Base-by-base conservation (phyloP, 2,888 invertebrate genomes). In the Oxyteleia sp. region DNA sequence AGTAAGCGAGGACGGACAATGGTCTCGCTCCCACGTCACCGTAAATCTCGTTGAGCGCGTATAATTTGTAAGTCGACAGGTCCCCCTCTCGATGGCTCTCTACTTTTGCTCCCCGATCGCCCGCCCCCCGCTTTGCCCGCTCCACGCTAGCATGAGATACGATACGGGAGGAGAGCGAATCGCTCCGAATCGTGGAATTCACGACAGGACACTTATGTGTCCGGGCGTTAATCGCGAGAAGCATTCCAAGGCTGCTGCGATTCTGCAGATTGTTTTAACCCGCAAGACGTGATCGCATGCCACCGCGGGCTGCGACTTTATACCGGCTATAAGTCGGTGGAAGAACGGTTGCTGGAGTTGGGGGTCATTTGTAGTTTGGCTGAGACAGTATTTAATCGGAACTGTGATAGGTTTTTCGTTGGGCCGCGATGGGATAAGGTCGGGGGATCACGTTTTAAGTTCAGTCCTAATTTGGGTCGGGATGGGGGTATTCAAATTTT, bases 21-120 rank as follows among this genome's bases (percentile, higher is more conserved):
- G 92, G 92, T 92, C 92, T 92, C 92, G 91, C 92, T 92, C 88
- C 87, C 90, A 90, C 93, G 92, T 92, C 93, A 93, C 92, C 92
- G 93, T 93, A 93, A 93, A 93, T n/a, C n/a, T n/a, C n/a, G n/a
- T n/a, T n/a, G n/a, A n/a, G n/a, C n/a, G n/a, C n/a, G n/a, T n/a
- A n/a, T n/a, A n/a, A n/a, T n/a, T n/a, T n/a, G n/a, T n/a, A n/a
- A n/a, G n/a, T n/a, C n/a, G n/a, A n/a, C n/a, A n/a, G n/a, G n/a
- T n/a, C n/a, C n/a, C n/a, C n/a, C n/a, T n/a, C n/a, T n/a, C n/a
- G n/a, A n/a, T n/a, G n/a, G n/a, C n/a, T n/a, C n/a, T n/a, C n/a
- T n/a, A n/a, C n/a, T n/a, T n/a, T n/a, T n/a, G n/a, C n/a, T n/a
- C n/a, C n/a, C n/a, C n/a, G n/a, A n/a, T n/a, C n/a, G n/a, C n/a